phyloP scores from a whole-genome alignment of 2,888 invertebrate genomes.

The Cosmia pyralina region DNA sequence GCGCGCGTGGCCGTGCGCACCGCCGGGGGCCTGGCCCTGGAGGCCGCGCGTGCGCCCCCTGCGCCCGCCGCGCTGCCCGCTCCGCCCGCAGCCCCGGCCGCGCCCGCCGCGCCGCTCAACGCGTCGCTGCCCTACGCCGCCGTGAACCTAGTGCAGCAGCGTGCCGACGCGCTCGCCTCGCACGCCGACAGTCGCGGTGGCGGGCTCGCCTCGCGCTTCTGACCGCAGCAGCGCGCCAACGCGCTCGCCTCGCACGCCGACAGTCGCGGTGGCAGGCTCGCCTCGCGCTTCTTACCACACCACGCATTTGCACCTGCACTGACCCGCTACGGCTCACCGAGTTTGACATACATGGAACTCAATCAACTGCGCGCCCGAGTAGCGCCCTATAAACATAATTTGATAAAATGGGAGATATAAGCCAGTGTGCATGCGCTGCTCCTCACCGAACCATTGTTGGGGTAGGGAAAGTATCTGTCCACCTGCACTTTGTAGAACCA shows the following conservation, averaged over 20 bases:
- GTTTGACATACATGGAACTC: background rate
- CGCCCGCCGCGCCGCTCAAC: conserved; percentile 47
- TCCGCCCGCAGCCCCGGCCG: conserved; percentile 21
- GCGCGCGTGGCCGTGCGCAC: conserved; percentile 66
- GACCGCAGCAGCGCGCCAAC: conserved; percentile 15
- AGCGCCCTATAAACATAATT: background rate
- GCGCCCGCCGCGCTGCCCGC: conserved; percentile 56
- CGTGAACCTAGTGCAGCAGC: conserved; percentile 92
- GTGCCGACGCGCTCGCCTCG: conserved; percentile 91
- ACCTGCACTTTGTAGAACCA: background rate
- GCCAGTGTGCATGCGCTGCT: background rate
- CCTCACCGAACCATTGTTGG: background rate
- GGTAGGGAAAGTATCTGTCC: too few relatives aligned
- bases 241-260: conserved; percentile 89
- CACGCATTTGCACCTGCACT: conserved; percentile 62
- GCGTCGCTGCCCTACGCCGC: conserved; percentile 87
- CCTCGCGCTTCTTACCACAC: conserved; percentile 87
- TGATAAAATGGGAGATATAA: too few relatives aligned
- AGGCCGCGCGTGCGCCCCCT: conserved; percentile 49
- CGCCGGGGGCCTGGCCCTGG: conserved; percentile 64
- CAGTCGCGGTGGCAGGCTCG: conserved; percentile 92
- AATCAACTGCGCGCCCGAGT: background rate
- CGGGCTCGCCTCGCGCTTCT: conserved; percentile 92
- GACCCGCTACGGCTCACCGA: background rate
- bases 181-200: conserved; percentile 94